Base-by-base conservation (phyloP, 2,888 invertebrate genomes). In the Liopterus haemorrhoidalis region DNA sequence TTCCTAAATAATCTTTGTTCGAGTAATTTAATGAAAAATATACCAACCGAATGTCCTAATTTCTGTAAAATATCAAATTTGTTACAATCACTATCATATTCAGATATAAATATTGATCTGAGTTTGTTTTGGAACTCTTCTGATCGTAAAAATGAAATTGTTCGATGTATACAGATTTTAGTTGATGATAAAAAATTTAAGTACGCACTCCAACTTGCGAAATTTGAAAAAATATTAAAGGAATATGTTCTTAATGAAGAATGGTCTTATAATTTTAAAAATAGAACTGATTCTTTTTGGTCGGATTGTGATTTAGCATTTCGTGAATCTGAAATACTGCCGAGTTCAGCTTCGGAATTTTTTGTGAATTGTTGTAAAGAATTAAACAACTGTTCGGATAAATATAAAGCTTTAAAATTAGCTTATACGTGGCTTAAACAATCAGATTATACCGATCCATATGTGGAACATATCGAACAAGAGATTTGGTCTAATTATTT, bases 291-390 rank as follows among this genome's bases (percentile, higher is more conserved):
- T 22, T 59, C 68, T 0, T 78, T 78, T 57, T 76, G 82, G 66
- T 69, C 71, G 0, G 68, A 73, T 32, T 82, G 82, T 53, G 78
- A 82, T 49, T 64, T 69, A 35, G 77, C 78, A 37, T 81, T 85
- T 51, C 70, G 71, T 53, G 67, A 72, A 21, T 74, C 79, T 39
- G 67, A 76, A 0, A 75, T 85, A 1, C 67, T 75, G 0, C 77
- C 81, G 11, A 73, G 75, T 48, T 71, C 76, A 12, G 74, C 82
- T 1, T 76, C 81, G 0, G 70, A 77, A 50, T 85, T 85, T 60
- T 75, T 81, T 27, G 66, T 78, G 1, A 69, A 73, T 41, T 70
- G 75, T 48, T 73, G 75, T 0, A 70, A 71, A 2, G 71, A 72
- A 49, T 70, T 79, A 20, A 58, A 58, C 0, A 65, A 72, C 15